Evolutionary conservation across 2,888 invertebrate species (phyloP).

Genomic region (Baccha elongata): DNA sequence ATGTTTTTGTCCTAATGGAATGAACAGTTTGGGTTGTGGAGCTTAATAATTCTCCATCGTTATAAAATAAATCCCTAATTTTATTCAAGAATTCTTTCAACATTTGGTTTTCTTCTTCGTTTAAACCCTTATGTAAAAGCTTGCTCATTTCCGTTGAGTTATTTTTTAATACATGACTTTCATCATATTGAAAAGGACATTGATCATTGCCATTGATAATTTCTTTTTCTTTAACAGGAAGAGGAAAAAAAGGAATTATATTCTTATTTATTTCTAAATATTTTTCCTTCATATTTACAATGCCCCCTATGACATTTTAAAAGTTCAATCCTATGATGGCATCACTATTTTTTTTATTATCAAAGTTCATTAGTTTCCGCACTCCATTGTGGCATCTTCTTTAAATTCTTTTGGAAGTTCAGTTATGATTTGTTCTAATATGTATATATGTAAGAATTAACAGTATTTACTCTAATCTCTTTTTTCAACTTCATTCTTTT

Average conservation of each 20-base stretch:
- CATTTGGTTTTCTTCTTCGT: background rate
- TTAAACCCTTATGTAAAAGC: background rate
- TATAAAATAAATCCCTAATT: too few relatives aligned
- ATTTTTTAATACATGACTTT: background rate
- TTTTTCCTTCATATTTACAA: background rate
- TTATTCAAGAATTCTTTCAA: background rate
- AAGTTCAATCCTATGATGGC: background rate
- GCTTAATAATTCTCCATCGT: too few relatives aligned
- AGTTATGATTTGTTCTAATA: background rate
- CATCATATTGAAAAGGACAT: background rate
- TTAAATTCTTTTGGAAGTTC: background rate
- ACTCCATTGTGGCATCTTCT: background rate
- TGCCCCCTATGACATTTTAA: background rate
- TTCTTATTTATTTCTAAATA: conserved; percentile 1
- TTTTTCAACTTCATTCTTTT: too few relatives aligned
- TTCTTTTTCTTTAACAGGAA: background rate
- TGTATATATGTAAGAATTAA: background rate
- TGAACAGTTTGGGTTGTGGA: too few relatives aligned
- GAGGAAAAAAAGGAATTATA: too few relatives aligned
- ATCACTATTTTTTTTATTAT: too few relatives aligned
- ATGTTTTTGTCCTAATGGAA: background rate
- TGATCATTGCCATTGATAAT: background rate
- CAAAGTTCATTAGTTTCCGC: too few relatives aligned
- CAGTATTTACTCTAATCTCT: too few relatives aligned
- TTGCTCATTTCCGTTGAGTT: too few relatives aligned